Evolutionary conservation across 2,113 vertebrate species (phyloP), one percentile per base, ranked within the genome.

Genomic region (Vanacampus margaritifer): DNA sequence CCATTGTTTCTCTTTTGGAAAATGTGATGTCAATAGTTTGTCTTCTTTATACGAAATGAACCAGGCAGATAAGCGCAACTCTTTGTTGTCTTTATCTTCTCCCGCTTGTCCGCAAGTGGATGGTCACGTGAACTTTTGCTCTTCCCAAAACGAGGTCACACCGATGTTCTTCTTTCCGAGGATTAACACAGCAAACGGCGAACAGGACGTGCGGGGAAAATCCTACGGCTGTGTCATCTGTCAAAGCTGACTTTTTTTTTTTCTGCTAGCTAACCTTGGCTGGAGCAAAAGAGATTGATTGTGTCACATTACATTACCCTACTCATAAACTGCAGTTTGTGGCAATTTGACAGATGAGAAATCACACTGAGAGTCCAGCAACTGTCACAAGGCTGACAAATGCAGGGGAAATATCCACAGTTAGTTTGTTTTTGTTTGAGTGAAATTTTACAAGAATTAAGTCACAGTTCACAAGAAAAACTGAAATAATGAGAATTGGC

Each of bases 241-340:
- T 84, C 79, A 78, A 53, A 66, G 69, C 41, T 32, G 71, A 74
- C 36, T 73, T 60, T 19, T 37, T 59, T 8, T 19, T 39, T 36
- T 36, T 59, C 24, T 43, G 67, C 63, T 58, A 1, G 13, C 62
- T 26, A 26, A 67, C 79, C 76, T 83, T 81, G 81, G 74, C 71
- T 78, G 50, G 54, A 64, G 61, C 23, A 60, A 61, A 59, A 72
- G 16, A 45, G 77, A 84, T 84, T 80, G 83, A 86, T 80, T 46
- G 41, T 65, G 58, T 76, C 39, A 24, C n/a, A 64, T 72, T 62
- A 58, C 64, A 64, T 72, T 64, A 58, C 64, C 43, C 62, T 19
- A 53, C 67, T 76, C 70, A 72, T 83, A 72, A 80, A 79, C 62
- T 59, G 57, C 41, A 51, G 23, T 54, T 54, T 54, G n/a, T 16